These are phyloP conservation scores for Wasmannia auropunctata DNA, from an alignment of 1,140 invertebrate genomes.

Conservation along the genomic window DNA sequence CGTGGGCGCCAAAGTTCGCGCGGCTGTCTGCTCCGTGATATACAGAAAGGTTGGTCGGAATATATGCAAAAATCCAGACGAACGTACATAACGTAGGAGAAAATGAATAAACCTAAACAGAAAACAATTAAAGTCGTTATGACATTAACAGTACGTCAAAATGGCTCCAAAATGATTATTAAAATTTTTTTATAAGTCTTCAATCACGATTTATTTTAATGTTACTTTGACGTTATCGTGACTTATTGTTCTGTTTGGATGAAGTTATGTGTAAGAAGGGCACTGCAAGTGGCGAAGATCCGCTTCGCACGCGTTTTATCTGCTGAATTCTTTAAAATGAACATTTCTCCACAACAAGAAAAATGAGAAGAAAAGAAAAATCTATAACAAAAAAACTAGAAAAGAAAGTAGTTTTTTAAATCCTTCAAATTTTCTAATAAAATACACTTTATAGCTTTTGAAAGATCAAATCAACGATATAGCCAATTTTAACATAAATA, in stretches of 20 bases:
- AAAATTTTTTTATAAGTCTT: no score
- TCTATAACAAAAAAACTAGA: not conserved
- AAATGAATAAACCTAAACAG: no score
- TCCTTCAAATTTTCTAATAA: not conserved
- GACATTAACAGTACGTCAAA: no score
- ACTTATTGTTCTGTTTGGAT: no score
- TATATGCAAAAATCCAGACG: not conserved
- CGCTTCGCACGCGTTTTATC: no score
- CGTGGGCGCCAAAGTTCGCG: slow-evolving; percentile 87
- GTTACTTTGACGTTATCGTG: no score
- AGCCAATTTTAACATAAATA: not conserved
- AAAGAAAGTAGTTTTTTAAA: not conserved
- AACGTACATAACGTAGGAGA: not conserved
- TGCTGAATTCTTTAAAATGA: not conserved
- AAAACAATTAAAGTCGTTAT: not conserved
- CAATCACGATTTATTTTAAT: no score
- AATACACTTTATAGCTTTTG: not conserved
- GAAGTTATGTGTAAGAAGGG: not conserved
- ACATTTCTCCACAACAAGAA: not conserved
- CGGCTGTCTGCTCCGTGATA: slow-evolving; percentile 88
- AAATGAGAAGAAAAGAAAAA: not conserved
- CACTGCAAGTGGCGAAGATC: not conserved
- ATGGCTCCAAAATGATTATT: no score
- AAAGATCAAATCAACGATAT: not conserved
- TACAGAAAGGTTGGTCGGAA: slow-evolving; percentile 87